Evolutionary conservation across 2,113 vertebrate genomes (phyloP), one percentile per base, ranked within the genome.

Genomic region (Psephotus haematonotus): DNA sequence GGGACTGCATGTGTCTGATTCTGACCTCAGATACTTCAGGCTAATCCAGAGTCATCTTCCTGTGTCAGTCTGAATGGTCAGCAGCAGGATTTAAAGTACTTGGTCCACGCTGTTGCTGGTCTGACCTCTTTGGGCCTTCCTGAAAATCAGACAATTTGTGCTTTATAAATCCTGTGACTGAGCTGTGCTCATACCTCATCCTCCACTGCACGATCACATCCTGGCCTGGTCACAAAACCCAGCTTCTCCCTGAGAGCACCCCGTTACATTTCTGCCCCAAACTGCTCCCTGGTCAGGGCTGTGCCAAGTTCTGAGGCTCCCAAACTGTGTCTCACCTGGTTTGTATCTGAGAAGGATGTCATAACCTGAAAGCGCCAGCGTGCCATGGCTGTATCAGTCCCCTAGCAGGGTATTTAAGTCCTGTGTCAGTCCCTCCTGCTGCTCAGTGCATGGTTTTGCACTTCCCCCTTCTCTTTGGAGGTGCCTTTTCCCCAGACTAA

Each of bases 131-230:
- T 64, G 77, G 76, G 62, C 60, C 88, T 92, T 92, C 41, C 31
- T 74, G 86, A 93, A 96, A 94, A 89, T 46, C 59, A 96, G 93
- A 95, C 78, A 86, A 67, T 91, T 96, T 96, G n/a, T 92, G 68
- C 88, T 87, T 91, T 95, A 82, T 85, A 90, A 92, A 74, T 72
- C 53, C 93, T 93, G 81, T 92, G 88, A 91, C 89, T 77, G 59
- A 70, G 10, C 81, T 93, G 81, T 76, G 88, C 80, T 93, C 44
- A 71, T 84, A 89, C 41, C 74, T 92, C 74, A 82, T 59, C 70
- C 59, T 94, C 65, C 67, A 28, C 67, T 82, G 57, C 63, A 76
- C 74, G 89, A 82, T 70, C 65, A 91, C 57, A 86, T 64, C 19
- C 77, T 49, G 69, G 23, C 65, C 79, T 13, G 11, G 53, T 19